Percentiles rank a stretch among this genome's conserved stretches.
phyloP scores from a whole-genome alignment of 2,113 vertebrate species.

The Arizona elegans region DNA sequence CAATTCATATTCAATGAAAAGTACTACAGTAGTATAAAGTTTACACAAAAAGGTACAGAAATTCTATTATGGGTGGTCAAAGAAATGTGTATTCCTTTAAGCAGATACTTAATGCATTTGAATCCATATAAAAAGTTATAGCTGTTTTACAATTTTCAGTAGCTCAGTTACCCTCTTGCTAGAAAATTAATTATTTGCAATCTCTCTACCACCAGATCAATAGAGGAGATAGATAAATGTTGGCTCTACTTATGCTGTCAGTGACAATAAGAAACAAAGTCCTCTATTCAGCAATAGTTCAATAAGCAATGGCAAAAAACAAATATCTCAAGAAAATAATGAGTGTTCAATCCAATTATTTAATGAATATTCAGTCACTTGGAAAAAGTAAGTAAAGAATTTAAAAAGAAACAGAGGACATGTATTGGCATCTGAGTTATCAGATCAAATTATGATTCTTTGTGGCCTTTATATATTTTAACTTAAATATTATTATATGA shows the following conservation, averaged over 20 bases:
- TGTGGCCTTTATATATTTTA: not conserved
- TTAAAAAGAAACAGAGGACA: not conserved
- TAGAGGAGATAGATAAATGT: not conserved
- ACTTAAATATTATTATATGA: not conserved
- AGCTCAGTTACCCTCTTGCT: not conserved
- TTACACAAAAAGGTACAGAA: not conserved
- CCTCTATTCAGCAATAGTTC: constrained; percentile 25
- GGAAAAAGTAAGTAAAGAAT: constrained; percentile 40
- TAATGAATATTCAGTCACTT: constrained; percentile 32
- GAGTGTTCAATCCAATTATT: constrained; percentile 33
- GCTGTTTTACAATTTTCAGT: not conserved
- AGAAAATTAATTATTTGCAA: not conserved
- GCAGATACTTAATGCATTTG: not conserved
- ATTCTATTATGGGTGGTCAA: not conserved
- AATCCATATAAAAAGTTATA: not conserved
- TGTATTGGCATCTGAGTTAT: not conserved
- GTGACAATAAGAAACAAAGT: constrained; percentile 9
- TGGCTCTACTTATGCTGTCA: not conserved
- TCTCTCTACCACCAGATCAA: not conserved
- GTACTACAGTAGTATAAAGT: not conserved
- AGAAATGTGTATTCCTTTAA: not conserved
- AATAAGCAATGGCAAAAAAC: constrained; percentile 24
- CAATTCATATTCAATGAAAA: not conserved
- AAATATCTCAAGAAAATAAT: constrained; percentile 11
- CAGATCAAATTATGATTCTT: not conserved